Evolutionary conservation across 2,113 vertebrate genomes (phyloP).

Genomic region (Plectropomus leopardus): DNA sequence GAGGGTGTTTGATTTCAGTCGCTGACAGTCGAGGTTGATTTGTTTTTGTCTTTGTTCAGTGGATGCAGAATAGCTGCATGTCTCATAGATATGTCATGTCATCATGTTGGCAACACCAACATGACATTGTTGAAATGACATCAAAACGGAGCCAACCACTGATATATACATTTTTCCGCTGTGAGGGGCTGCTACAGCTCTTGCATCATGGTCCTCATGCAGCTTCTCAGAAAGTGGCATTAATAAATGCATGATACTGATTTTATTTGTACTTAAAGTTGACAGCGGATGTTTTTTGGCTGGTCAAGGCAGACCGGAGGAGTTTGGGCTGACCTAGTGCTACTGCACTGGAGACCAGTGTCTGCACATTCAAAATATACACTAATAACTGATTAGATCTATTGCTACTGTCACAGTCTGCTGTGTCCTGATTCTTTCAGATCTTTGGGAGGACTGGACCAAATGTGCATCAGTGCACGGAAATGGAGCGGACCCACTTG

Average conservation of each 20-base stretch:
- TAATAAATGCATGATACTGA: too few relatives aligned
- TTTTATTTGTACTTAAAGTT: too few relatives aligned
- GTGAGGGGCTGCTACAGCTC: background rate
- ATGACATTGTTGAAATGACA: background rate
- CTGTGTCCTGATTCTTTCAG: too few relatives aligned
- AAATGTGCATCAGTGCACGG: too few relatives aligned
- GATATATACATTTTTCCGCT: background rate
- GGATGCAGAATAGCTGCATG: background rate
- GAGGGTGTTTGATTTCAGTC: background rate
- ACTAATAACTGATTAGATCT: background rate
- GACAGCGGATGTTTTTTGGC: background rate
- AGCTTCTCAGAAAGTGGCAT: background rate
- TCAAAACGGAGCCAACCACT: background rate
- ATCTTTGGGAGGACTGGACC: too few relatives aligned
- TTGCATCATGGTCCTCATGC: background rate
- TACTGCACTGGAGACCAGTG: too few relatives aligned
- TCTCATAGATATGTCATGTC: background rate
- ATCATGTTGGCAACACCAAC: background rate
- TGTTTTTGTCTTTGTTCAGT: conserved; percentile 4
- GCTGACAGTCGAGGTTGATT: background rate
- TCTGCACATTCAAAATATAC: background rate
- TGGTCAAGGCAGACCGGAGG: background rate
- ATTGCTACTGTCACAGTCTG: too few relatives aligned
- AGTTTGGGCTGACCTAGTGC: background rate
- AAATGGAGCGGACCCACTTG: too few relatives aligned